Evolutionary conservation across 2,113 vertebrate genomes (phyloP).

Genomic region (Globicephala melas): DNA sequence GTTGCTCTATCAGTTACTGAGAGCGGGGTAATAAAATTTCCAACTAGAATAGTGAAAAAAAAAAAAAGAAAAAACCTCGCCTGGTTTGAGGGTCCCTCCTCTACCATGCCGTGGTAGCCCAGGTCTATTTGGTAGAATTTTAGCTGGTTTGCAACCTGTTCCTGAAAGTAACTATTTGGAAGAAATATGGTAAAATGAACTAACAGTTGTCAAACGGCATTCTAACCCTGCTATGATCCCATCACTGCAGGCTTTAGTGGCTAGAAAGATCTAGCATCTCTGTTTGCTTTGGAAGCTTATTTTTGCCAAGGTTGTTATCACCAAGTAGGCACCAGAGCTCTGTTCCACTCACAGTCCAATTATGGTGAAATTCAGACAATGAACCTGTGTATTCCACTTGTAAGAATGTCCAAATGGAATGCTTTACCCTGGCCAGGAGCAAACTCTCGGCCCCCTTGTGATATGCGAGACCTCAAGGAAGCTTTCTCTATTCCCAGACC

Average conservation of each 20-base stretch:
- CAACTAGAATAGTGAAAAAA: background rate
- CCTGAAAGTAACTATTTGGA: background rate
- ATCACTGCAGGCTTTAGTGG: background rate
- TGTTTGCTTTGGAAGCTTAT: background rate
- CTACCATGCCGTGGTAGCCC: no score
- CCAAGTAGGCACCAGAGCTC: background rate
- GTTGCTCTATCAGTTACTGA: background rate
- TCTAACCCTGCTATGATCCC: background rate
- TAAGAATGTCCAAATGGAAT: background rate
- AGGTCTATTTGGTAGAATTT: background rate
- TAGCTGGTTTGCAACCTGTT: background rate
- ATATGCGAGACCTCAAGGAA: background rate
- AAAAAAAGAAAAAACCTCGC: background rate
- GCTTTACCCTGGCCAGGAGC: background rate
- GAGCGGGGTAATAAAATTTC: fast-evolving
- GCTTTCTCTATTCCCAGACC: background rate
- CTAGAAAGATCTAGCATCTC: background rate
- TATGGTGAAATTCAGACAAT: background rate
- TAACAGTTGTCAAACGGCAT: background rate
- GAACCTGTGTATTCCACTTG: background rate
- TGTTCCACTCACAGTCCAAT: background rate
- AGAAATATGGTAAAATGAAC: background rate
- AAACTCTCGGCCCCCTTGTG: background rate
- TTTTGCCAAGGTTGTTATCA: conserved; percentile 51
- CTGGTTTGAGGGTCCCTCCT: background rate